phyloP scores from a whole-genome alignment of 2,797 vertebrate species.

The Micrastur ruficollis region DNA sequence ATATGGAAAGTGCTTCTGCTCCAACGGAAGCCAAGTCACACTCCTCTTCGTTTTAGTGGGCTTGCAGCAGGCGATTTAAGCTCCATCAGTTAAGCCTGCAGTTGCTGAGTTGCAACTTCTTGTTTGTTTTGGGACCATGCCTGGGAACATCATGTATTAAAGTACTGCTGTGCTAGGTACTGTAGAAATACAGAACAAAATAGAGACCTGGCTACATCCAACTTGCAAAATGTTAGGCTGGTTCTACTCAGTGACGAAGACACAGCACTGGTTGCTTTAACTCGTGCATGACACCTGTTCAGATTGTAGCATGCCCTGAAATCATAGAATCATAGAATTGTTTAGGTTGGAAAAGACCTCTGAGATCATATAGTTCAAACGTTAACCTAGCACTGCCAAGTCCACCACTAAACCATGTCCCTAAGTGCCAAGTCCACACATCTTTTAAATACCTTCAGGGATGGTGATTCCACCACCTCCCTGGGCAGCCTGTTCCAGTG shows the following conservation, averaged over 20 bases:
- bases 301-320: neutral
- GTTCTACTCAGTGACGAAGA: neutral
- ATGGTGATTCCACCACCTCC: too few species aligned
- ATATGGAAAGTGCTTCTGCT: neutral
- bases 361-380: too few species aligned
- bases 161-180: neutral
- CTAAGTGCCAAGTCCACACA: too few species aligned
- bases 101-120: neutral
- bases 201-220: neutral
- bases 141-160: neutral
- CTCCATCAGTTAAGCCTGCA: neutral
- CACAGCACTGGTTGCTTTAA: neutral
- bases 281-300: neutral
- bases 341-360: too few species aligned
- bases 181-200: neutral
- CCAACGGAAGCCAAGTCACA: neutral
- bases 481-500: too few species aligned
- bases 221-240: neutral
- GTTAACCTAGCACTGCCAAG: too few species aligned
- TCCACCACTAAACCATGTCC: too few species aligned
- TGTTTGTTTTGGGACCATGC: conserved; percentile 11
- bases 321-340: neutral
- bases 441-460: too few species aligned
- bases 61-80: neutral
- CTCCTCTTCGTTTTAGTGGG: neutral